Conservation (phyloP, 2,797 vertebrate genomes). For the Halcyon chelicuti region DNA sequence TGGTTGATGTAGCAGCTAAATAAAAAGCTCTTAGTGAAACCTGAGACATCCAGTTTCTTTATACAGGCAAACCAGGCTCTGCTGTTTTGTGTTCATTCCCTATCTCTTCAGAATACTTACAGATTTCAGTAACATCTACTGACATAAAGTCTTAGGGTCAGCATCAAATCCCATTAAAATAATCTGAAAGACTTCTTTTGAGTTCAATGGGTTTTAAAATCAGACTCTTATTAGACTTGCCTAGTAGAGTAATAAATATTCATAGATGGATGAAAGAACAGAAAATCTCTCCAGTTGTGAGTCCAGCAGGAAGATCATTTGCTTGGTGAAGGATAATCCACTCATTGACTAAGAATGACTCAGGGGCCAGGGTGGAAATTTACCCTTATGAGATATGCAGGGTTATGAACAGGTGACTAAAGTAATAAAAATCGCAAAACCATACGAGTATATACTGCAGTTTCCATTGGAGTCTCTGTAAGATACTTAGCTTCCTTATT, state of each 20-base stretch:
- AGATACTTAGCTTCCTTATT: neutral
- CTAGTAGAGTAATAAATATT: constrained; percentile 38
- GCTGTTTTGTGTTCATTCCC: neutral
- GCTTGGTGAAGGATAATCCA: neutral
- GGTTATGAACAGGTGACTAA: neutral
- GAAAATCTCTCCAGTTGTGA: neutral
- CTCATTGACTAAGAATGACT: neutral
- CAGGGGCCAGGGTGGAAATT: neutral
- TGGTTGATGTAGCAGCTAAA: neutral
- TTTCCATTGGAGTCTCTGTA: neutral
- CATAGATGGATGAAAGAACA: constrained; percentile 2
- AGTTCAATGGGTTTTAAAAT: constrained; percentile 31
- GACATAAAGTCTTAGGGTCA: constrained; percentile 21
- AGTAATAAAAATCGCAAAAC: neutral
- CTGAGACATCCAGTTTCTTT: neutral
- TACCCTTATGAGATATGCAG: neutral
- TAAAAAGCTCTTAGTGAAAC: constrained; percentile 15
- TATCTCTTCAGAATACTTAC: neutral
- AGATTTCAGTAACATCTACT: neutral
- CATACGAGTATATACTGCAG: neutral
- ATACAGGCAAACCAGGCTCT: neutral
- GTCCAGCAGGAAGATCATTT: neutral
- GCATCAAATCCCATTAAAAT: constrained; percentile 40
- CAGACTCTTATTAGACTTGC: neutral
- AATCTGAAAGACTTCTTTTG: constrained; percentile 13